Percentiles rank a stretch among this genome's conserved stretches.
These are phyloP conservation scores for Anoplopoma fimbria DNA, from an alignment of 2,113 vertebrate genomes.

Conservation along the genomic window DNA sequence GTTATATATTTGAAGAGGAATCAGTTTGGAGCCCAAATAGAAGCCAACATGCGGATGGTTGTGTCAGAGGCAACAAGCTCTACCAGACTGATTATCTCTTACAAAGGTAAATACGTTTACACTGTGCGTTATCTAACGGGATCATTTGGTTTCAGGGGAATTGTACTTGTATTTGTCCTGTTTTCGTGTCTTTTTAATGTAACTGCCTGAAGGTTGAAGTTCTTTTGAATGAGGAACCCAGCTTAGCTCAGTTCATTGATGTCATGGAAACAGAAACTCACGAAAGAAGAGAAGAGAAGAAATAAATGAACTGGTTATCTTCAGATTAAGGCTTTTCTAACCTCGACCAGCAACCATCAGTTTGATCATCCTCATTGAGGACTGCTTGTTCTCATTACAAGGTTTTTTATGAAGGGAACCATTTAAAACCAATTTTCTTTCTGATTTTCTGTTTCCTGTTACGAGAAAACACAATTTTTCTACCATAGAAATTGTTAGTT, in stretches of 20 bases:
- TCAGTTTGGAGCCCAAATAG: not conserved
- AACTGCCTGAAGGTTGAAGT: not conserved
- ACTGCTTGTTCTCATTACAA: not conserved
- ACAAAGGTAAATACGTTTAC: not conserved
- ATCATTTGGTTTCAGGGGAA: not conserved
- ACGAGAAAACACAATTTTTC: not conserved
- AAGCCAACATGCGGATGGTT: not conserved
- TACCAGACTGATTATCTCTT: not conserved
- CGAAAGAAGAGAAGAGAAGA: not conserved
- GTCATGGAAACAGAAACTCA: slow-evolving; percentile 38
- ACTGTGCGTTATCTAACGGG: not conserved
- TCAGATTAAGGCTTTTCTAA: slow-evolving; percentile 12
- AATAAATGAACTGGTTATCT: slow-evolving; percentile 3
- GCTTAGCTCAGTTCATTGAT: slow-evolving; percentile 11
- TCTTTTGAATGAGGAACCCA: not conserved
- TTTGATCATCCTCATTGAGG: not conserved
- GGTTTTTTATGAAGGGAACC: not conserved
- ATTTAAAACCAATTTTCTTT: not conserved
- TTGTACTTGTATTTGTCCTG: not conserved
- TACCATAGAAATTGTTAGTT: not conserved
- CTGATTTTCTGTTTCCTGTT: not conserved
- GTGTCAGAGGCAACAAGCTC: not conserved
- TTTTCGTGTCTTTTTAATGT: not conserved
- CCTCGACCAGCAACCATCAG: not conserved
- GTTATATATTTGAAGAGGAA: not conserved